These are phyloP conservation scores for Caenorhabditis elegans DNA, from an alignment of 1,140 invertebrate species.

Conservation along the genomic window WBcel235 BX284604.4:3871501-3872000, in stretches of 20 bases:
- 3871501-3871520: too few species aligned
- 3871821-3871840: background rate
- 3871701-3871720: constrained; percentile 39
- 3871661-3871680: constrained; percentile 51
- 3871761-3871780: background rate
- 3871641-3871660: constrained; percentile 59
- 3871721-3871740: constrained; percentile 8
- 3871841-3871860: too few species aligned
- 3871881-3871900: too few species aligned
- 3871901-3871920: background rate
- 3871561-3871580: too few species aligned
- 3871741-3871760: too few species aligned
- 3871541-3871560: too few species aligned
- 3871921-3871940: background rate
- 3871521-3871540: background rate
- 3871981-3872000: constrained; percentile 10
- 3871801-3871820: background rate
- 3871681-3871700: constrained; percentile 8
- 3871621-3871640: constrained; percentile 52
- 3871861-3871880: too few species aligned
- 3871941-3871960: background rate
- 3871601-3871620: constrained; percentile 54
- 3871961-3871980: constrained; percentile 31
- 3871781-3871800: background rate
- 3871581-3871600: too few species aligned